These are phyloP conservation scores for Ptychadena robeensis DNA, from an alignment of 2,797 vertebrate species.

Conservation along the genomic window DNA sequence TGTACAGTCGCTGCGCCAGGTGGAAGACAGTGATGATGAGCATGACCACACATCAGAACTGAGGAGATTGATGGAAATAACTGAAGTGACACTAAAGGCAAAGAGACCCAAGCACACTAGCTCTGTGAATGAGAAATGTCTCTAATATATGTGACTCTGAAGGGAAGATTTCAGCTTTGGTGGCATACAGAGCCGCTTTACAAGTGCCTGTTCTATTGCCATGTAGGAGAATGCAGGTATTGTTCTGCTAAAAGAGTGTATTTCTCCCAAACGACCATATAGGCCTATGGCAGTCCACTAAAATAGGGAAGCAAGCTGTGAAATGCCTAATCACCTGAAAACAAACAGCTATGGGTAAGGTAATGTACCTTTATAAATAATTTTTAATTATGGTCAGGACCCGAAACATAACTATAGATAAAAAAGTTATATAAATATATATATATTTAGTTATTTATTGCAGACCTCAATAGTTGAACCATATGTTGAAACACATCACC, in stretches of 20 bases:
- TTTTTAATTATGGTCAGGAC: too few relatives aligned
- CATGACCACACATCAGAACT: not conserved
- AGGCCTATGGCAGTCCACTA: not conserved
- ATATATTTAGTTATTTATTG: too few relatives aligned
- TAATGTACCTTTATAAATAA: too few relatives aligned
- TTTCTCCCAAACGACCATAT: too few relatives aligned
- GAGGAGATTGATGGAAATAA: conserved; percentile 20
- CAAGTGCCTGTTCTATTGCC: not conserved
- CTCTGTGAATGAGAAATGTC: not conserved
- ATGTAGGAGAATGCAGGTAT: not conserved
- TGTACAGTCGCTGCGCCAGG: not conserved
- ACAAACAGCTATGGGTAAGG: not conserved
- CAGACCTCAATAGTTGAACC: too few relatives aligned
- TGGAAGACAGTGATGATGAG: not conserved
- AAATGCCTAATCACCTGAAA: not conserved
- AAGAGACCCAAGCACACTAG: not conserved
- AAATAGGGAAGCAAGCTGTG: not conserved
- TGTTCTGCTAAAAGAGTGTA: not conserved
- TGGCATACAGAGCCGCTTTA: not conserved
- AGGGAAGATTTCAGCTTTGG: not conserved
- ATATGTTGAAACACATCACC: too few relatives aligned
- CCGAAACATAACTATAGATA: too few relatives aligned
- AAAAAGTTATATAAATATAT: too few relatives aligned
- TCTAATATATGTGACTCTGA: not conserved
- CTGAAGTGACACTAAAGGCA: not conserved